Conservation (phyloP, 2,113 vertebrate genomes). For the Paedocypris sp. region DNA sequence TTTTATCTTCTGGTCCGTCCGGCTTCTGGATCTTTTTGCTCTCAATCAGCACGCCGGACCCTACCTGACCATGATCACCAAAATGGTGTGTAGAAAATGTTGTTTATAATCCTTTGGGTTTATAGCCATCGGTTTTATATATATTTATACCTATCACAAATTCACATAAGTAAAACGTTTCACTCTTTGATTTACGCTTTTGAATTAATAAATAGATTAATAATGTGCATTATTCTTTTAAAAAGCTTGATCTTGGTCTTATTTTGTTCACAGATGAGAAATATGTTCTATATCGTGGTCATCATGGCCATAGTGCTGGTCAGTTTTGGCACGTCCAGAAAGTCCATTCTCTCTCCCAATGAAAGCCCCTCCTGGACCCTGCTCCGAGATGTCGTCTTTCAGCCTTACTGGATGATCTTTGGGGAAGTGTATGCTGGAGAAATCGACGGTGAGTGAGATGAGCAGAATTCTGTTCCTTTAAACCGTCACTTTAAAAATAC, state of each 20-base stretch:
- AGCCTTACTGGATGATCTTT: slow-evolving; percentile 98
- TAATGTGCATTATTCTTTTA: background rate
- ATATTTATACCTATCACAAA: too few relatives aligned
- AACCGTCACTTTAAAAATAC: too few relatives aligned
- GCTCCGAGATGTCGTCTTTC: slow-evolving; percentile 79
- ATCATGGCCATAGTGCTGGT: slow-evolving; percentile 93
- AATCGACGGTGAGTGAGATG: slow-evolving; percentile 69
- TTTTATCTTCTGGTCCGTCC: slow-evolving; percentile 93
- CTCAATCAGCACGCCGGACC: slow-evolving; percentile 91
- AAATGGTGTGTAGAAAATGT: slow-evolving; percentile 73
- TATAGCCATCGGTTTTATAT: too few relatives aligned
- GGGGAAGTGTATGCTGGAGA: slow-evolving; percentile 89
- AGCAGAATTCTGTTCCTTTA: background rate
- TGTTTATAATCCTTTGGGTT: background rate
- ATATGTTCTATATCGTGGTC: slow-evolving; percentile 97
- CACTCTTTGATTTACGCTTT: too few relatives aligned
- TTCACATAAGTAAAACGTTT: too few relatives aligned
- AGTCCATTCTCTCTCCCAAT: slow-evolving; percentile 81
- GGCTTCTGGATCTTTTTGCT: slow-evolving; percentile 85
- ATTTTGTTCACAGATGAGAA: slow-evolving; percentile 66
- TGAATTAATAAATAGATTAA: background rate
- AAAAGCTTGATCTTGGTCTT: background rate
- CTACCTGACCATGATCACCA: slow-evolving; percentile 94
- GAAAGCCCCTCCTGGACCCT: slow-evolving; percentile 82
- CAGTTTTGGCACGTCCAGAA: slow-evolving; percentile 88